phyloP scores from a whole-genome alignment of 2,797 vertebrate species.

The Mus spretus region DNA sequence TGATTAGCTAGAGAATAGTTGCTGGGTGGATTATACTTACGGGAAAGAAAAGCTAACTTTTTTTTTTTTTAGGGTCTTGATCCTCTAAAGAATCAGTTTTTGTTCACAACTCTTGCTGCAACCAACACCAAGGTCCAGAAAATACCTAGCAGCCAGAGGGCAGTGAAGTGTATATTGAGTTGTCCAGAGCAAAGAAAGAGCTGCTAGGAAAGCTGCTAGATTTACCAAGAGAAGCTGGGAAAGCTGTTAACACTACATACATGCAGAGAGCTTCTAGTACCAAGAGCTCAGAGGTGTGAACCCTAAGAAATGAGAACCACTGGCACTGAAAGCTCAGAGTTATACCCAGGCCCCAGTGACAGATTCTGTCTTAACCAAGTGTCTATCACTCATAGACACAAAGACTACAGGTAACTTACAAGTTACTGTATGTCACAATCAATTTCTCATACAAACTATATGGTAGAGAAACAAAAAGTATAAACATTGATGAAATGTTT shows the following conservation, averaged over 20 bases:
- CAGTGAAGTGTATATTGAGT: not conserved
- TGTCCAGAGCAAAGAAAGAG: not conserved
- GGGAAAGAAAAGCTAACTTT: not conserved
- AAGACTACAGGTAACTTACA: slow-evolving; percentile 5
- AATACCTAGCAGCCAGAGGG: not conserved
- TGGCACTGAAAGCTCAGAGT: not conserved
- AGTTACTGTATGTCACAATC: not conserved
- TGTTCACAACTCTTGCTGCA: not conserved
- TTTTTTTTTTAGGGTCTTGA: not conserved
- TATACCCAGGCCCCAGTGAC: not conserved
- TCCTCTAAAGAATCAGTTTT: not conserved
- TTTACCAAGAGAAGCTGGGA: not conserved
- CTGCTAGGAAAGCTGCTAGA: not conserved
- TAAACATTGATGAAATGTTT: slow-evolving; percentile 38
- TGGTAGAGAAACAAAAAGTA: not conserved
- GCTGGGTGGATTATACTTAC: not conserved
- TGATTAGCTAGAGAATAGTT: not conserved
- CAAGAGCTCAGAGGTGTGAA: not conserved
- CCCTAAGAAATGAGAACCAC: not conserved
- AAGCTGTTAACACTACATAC: not conserved
- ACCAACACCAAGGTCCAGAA: not conserved
- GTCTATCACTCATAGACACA: not conserved
- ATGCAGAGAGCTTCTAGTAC: not conserved
- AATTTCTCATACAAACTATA: not conserved
- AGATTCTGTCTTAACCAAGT: not conserved